These are phyloP conservation scores for Ptyas mucosa DNA, from an alignment of 2,113 vertebrate genomes.

Conservation along the genomic window DNA sequence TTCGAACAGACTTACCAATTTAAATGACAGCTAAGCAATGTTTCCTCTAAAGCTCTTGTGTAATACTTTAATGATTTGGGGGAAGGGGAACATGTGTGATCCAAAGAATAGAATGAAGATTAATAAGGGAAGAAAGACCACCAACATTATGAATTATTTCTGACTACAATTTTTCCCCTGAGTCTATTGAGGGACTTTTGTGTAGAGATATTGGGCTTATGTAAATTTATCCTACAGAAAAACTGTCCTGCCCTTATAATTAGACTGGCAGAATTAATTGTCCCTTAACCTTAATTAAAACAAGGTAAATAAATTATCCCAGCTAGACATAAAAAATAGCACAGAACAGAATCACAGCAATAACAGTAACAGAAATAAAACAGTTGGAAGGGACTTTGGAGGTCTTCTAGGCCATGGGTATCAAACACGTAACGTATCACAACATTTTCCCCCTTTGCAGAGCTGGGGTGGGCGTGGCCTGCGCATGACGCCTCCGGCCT, in stretches of 20 bases:
- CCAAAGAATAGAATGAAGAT: background rate
- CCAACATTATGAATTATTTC: background rate
- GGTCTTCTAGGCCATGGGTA: background rate
- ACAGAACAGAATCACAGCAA: background rate
- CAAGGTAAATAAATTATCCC: background rate
- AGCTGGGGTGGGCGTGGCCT: too few relatives aligned
- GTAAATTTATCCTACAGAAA: background rate
- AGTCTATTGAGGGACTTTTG: background rate
- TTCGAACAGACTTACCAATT: background rate
- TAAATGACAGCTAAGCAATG: background rate
- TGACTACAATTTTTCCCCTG: background rate
- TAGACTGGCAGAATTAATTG: background rate
- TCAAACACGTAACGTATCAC: too few relatives aligned
- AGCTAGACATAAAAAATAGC: background rate
- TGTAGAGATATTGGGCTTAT: background rate
- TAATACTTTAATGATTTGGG: background rate
- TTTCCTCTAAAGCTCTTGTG: background rate
- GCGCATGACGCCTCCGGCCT: too few relatives aligned
- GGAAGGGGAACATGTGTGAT: background rate
- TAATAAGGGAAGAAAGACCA: background rate
- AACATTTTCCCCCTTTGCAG: too few relatives aligned
- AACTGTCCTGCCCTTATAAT: background rate
- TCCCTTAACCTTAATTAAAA: background rate
- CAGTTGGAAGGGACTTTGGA: background rate
- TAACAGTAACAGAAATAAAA: background rate